Evolutionary conservation across 1,140 invertebrate species (phyloP).

Genomic region (Wiebesia pumilae): DNA sequence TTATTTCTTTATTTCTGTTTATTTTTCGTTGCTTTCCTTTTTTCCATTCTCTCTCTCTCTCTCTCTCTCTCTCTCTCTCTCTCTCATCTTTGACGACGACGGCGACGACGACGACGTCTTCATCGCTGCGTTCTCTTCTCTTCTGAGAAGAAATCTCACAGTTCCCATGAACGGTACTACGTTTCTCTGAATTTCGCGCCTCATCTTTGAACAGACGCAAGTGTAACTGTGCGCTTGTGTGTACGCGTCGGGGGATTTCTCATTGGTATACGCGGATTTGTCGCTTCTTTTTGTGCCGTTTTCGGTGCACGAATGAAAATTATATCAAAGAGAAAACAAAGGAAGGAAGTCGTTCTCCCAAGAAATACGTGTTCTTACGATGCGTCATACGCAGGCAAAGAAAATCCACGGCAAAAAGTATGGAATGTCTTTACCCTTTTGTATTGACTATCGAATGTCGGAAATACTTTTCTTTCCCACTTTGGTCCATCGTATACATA

Average conservation of each 20-base stretch:
- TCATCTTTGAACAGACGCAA: constrained; percentile 52
- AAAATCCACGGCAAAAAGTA: neutral
- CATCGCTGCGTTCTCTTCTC: constrained; percentile 39
- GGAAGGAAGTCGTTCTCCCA: neutral
- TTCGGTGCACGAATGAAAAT: constrained; percentile 19
- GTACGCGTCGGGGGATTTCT: neutral
- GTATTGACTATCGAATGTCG: constrained; percentile 5
- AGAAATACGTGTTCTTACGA: constrained; percentile 4
- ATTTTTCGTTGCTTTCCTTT: constrained; percentile 2
- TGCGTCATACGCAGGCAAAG: constrained; percentile 4
- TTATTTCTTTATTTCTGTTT: neutral
- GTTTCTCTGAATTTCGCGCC: constrained; percentile 49
- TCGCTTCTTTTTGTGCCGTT: constrained; percentile 17
- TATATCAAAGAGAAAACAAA: neutral
- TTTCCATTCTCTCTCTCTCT: neutral
- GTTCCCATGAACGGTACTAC: constrained; percentile 49
- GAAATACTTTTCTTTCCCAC: neutral
- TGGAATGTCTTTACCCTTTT: neutral
- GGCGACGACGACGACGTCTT: constrained; percentile 32
- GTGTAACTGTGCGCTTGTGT: neutral
- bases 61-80: neutral
- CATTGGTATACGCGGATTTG: neutral
- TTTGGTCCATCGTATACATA: neutral
- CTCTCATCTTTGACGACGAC: neutral
- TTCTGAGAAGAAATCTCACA: constrained; percentile 49